Evolutionary conservation across 2,113 vertebrate species (phyloP), one percentile per base, ranked within the genome.

Genomic region (Siphamia tubifer): DNA sequence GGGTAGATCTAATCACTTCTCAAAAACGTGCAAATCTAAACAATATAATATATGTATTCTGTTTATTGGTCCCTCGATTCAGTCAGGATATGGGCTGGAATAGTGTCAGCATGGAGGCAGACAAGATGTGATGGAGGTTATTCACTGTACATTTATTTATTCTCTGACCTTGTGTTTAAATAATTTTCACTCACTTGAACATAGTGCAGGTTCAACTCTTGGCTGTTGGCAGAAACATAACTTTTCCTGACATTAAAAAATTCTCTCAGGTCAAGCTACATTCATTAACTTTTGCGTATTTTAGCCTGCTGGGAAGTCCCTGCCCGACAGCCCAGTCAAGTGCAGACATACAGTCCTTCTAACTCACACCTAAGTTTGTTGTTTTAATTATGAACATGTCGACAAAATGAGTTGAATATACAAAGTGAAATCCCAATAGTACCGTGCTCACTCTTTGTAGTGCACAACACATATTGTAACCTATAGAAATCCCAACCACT

Each of bases 41-140:
- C 74, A 76, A 68, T 74, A 60, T 48, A 81, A 70, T 74, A 51
- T 69, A 67, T 79, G 67, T 63, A 61, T 68, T 76, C 40, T 51
- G 68, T 68, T 77, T 71, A 79, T 65, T 77, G 40, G 52, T 44
- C 47, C 52, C 44, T 65, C 43, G 64, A 72, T 75, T 51, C 6
- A 74, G 68, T 71, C 61, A 74, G 65, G 68, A 45, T 61, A 62
- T 62, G 47, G 72, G 79, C 23, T 56, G 38, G 36, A 67, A 52
- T 34, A 42, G 55, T 24, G 39, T 66, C 60, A 69, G 62, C 28
- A 55, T 68, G 25, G 47, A 68, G 65, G 78, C 51, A 71, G 54
- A 78, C 63, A 70, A 13, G 63, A 15, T 31, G 5, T 40, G 40
- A 31, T 11, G 20, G 63, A 60, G 19, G 30, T 67, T 71, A 47